Conservation (phyloP, 2,797 vertebrate genomes). For the Parotocinclus haroldoi region DNA sequence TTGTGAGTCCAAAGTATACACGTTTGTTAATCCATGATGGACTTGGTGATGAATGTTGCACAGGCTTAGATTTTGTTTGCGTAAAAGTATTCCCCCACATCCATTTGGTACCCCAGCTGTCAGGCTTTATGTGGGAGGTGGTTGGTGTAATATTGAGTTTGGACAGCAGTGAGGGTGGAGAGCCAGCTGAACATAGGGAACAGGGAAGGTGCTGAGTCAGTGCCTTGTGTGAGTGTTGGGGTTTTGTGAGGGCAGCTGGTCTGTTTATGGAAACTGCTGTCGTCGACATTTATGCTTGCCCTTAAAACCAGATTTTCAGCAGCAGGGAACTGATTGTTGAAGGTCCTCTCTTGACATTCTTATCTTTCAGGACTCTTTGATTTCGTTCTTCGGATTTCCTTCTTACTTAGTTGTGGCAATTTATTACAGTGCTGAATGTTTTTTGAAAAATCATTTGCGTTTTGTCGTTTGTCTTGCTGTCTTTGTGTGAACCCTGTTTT, state of each 20-base stretch:
- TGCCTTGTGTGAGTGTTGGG: no score
- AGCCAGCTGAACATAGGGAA: no score
- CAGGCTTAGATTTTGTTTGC: no score
- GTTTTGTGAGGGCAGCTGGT: not conserved
- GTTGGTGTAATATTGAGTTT: no score
- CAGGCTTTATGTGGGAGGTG: no score
- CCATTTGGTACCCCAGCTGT: no score
- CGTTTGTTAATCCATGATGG: no score
- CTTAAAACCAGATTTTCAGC: slow-evolving; percentile 29
- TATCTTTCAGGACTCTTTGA: slow-evolving; percentile 52
- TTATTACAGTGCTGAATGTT: slow-evolving; percentile 42
- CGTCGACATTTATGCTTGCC: not conserved
- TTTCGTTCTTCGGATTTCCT: not conserved
- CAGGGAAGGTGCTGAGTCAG: no score
- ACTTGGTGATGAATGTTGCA: no score
- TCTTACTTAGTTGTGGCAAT: slow-evolving; percentile 20
- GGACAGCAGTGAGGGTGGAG: no score
- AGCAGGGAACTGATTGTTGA: slow-evolving; percentile 26
- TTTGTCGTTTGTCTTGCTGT: not conserved
- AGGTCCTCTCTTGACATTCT: slow-evolving; percentile 39
- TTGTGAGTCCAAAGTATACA: no score
- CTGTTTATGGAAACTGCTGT: not conserved
- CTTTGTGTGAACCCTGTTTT: slow-evolving; percentile 40
- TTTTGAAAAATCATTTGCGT: not conserved
- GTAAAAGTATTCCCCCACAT: no score